phyloP scores from a whole-genome alignment of 1,140 invertebrate species.

The Thaumatotibia leucotreta region DNA sequence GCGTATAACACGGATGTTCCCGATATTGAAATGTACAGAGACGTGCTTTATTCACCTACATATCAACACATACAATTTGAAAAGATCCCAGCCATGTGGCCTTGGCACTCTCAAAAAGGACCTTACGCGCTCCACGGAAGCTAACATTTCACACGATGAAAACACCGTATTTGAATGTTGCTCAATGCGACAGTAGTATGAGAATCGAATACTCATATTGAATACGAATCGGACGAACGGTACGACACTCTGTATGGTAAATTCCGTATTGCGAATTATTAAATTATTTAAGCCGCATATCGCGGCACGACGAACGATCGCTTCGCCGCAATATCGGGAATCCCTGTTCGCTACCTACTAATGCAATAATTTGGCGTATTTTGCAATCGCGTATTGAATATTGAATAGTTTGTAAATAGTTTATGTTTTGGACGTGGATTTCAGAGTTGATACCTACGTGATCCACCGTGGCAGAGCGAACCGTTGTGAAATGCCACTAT shows the following conservation, averaged over 20 bases:
- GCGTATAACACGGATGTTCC: slow-evolving; percentile 75
- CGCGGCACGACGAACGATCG: slow-evolving; percentile 62
- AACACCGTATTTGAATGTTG: slow-evolving; percentile 53
- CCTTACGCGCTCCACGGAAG: slow-evolving; percentile 48
- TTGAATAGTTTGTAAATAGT: slow-evolving; percentile 74
- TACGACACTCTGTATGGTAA: slow-evolving; percentile 71
- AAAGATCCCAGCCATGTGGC: slow-evolving; percentile 57
- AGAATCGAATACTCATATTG: slow-evolving; percentile 76
- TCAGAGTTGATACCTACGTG: slow-evolving; percentile 63
- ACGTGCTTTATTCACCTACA: slow-evolving; percentile 76
- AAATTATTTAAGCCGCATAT: slow-evolving; percentile 76
- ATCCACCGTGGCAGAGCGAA: slow-evolving; percentile 47
- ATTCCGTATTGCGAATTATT: slow-evolving; percentile 76
- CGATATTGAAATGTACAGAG: slow-evolving; percentile 76
- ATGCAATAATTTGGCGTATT: slow-evolving; percentile 77
- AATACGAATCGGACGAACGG: slow-evolving; percentile 72
- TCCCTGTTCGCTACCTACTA: slow-evolving; percentile 72
- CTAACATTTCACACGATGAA: slow-evolving; percentile 49
- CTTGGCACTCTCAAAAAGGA: slow-evolving; percentile 34
- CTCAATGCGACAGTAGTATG: slow-evolving; percentile 72
- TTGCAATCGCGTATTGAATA: slow-evolving; percentile 75
- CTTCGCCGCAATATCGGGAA: slow-evolving; percentile 75
- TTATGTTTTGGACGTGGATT: slow-evolving; percentile 73
- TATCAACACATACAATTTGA: slow-evolving; percentile 70
- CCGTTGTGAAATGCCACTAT: slow-evolving; percentile 66